These are phyloP conservation scores for Cariama cristata DNA, from an alignment of 2,113 vertebrate genomes.

Conservation along the genomic window DNA sequence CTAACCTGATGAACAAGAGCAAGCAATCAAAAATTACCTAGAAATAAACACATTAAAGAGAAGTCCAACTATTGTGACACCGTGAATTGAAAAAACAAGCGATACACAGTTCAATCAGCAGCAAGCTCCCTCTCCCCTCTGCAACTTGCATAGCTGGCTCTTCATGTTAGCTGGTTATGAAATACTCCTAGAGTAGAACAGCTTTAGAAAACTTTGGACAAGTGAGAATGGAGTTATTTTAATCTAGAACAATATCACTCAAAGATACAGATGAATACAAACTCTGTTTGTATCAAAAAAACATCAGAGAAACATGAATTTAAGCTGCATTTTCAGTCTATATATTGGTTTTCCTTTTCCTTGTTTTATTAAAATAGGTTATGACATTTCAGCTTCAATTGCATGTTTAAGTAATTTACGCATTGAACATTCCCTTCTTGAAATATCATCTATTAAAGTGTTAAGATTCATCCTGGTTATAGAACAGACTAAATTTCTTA, in stretches of 20 bases:
- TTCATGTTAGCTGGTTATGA: neutral
- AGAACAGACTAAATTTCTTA: slow-evolving; percentile 11
- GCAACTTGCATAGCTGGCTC: neutral
- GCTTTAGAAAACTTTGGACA: slow-evolving; percentile 26
- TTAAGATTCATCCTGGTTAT: slow-evolving; percentile 24
- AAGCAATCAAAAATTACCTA: neutral
- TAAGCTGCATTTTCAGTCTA: slow-evolving; percentile 19
- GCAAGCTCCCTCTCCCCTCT: neutral
- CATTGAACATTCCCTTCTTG: slow-evolving; percentile 41
- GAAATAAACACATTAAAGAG: neutral
- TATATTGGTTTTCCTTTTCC: neutral
- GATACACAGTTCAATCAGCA: neutral
- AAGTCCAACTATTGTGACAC: neutral
- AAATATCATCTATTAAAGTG: slow-evolving; percentile 53
- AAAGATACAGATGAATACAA: slow-evolving; percentile 47
- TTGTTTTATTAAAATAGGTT: slow-evolving; percentile 44
- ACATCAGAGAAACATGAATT: neutral
- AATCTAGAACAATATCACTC: slow-evolving; percentile 38
- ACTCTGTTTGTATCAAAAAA: neutral
- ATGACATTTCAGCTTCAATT: slow-evolving; percentile 43
- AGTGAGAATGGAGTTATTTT: slow-evolving; percentile 55
- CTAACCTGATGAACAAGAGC: neutral
- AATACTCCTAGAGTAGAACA: slow-evolving; percentile 10
- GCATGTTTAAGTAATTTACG: slow-evolving; percentile 40
- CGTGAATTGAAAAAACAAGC: neutral